These are phyloP conservation scores for Cyprinodon brontotheroides DNA, from an alignment of 2,113 vertebrate species.

Conservation along the genomic window DNA sequence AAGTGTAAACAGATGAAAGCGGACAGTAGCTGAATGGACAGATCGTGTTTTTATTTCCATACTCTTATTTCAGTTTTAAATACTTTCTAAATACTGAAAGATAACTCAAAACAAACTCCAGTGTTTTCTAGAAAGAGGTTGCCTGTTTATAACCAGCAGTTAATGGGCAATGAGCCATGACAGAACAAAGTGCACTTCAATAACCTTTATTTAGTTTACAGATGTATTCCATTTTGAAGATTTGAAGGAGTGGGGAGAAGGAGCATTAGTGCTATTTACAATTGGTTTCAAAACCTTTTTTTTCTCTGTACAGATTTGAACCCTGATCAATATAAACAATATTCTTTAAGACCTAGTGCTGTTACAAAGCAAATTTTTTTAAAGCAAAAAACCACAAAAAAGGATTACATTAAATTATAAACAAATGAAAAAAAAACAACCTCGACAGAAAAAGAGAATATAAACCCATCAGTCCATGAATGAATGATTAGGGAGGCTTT, in stretches of 20 bases:
- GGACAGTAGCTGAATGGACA: neutral
- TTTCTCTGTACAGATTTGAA: conserved; percentile 96
- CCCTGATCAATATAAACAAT: conserved; percentile 97
- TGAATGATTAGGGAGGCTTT: conserved; percentile 78
- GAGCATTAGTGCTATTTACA: conserved; percentile 99
- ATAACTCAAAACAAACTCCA: neutral
- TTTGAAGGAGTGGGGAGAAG: conserved; percentile 82
- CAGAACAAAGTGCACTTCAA: conserved; percentile 82
- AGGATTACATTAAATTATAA: conserved; percentile 86
- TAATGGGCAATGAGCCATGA: conserved; percentile 21
- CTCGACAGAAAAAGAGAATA: conserved; percentile 65
- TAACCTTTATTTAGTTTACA: conserved; percentile 97
- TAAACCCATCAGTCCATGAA: conserved; percentile 68
- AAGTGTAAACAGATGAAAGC: neutral
- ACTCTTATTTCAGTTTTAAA: neutral
- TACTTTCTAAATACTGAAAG: neutral
- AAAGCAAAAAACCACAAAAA: conserved; percentile 85
- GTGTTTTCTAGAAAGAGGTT: neutral
- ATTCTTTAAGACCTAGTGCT: conserved; percentile 89
- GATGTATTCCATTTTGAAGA: conserved; percentile 92
- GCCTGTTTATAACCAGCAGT: neutral
- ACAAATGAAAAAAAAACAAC: conserved; percentile 72
- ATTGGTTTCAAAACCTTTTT: conserved; percentile 86
- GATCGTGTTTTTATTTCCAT: neutral
- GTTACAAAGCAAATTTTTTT: conserved; percentile 89